Evolutionary conservation across 2,888 invertebrate genomes (phyloP).

Genomic region (Germaria angustata): DNA sequence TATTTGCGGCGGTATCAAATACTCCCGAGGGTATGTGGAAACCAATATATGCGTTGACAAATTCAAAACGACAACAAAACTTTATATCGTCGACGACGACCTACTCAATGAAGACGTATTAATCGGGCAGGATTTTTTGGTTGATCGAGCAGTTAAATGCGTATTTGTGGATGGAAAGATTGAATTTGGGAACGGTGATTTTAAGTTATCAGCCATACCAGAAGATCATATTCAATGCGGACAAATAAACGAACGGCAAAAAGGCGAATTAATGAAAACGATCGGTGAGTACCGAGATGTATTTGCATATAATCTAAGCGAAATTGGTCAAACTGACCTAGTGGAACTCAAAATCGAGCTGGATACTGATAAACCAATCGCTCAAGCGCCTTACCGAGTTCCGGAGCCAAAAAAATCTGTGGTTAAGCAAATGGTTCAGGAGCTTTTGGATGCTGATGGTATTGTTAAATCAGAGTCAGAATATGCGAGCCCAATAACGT

Average conservation of each 20-base stretch:
- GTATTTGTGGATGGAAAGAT: no score
- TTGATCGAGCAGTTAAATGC: no score
- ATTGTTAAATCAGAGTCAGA: slow-evolving; percentile 33
- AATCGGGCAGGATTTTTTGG: no score
- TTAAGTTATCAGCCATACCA: no score
- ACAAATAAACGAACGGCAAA: no score
- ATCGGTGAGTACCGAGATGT: slow-evolving; percentile 26
- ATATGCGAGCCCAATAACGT: slow-evolving; percentile 25
- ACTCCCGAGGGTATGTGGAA: slow-evolving; percentile 11
- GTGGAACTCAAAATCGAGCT: slow-evolving; percentile 47
- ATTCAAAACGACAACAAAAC: no score
- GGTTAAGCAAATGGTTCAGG: neutral
- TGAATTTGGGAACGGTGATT: no score
- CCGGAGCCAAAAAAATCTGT: slow-evolving; percentile 45
- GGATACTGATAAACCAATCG: slow-evolving; percentile 11
- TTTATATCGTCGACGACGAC: no score
- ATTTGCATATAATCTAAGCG: slow-evolving; percentile 30
- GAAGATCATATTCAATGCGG: no score
- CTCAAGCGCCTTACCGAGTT: slow-evolving; percentile 49
- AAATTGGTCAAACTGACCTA: slow-evolving; percentile 44
- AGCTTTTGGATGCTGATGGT: neutral
- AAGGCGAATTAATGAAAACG: neutral
- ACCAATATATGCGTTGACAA: neutral
- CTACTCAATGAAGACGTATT: no score
- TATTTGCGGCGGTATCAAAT: slow-evolving; percentile 8